A percentile compares a stretch with the other conserved stretches of the same genome.
These are phyloP conservation scores for Lycia hirtaria DNA, from an alignment of 2,888 invertebrate genomes.

Conservation along the genomic window DNA sequence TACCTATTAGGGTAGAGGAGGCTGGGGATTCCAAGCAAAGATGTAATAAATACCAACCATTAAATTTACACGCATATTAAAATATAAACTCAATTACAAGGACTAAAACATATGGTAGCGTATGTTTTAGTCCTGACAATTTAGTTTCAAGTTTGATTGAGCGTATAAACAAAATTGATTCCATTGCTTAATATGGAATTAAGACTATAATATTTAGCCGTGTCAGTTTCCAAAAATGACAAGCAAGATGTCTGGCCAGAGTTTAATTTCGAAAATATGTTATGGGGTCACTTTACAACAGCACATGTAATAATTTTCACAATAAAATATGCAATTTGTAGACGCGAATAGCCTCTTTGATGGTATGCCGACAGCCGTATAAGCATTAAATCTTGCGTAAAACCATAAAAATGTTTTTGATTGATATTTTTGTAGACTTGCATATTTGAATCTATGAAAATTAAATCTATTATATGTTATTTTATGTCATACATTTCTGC, in stretches of 20 bases:
- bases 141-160: no score
- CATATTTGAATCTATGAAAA: neutral
- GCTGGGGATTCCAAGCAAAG: no score
- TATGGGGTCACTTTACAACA: neutral
- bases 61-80: no score
- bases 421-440: constrained; percentile 9
- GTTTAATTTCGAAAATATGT: neutral
- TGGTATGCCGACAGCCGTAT: constrained; percentile 14
- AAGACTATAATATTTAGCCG: no score
- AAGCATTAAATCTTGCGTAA: constrained; percentile 21
- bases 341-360: neutral
- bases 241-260: neutral
- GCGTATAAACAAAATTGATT: no score
- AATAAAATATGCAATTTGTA: constrained; percentile 7
- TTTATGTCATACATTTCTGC: constrained; percentile 3
- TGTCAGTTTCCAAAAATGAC: no score
- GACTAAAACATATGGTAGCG: no score
- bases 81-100: no score
- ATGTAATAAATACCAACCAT: no score
- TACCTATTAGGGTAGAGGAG: no score
- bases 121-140: no score
- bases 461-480: constrained; percentile 3
- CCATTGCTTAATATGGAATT: no score
- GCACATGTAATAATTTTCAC: constrained; percentile 3
- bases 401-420: constrained; percentile 15